Evolutionary conservation across 92 coral and sea anemone genomes (phyloP), one percentile per base, ranked within the genome.

Genomic region (Umimayanthus chanpuru): DNA sequence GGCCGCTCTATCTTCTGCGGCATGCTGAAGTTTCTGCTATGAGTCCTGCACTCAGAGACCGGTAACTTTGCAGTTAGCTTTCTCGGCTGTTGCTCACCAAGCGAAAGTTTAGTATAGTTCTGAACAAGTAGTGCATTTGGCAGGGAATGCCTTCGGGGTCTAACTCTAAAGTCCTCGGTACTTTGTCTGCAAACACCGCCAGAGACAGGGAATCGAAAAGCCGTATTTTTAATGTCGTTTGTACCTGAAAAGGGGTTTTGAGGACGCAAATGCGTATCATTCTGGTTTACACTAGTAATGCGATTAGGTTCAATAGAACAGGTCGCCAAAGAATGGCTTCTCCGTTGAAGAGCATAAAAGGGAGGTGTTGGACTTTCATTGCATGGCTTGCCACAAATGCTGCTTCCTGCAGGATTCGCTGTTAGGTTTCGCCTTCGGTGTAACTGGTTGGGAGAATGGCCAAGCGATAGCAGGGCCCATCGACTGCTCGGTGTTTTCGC

Each of bases 31-130:
- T 39, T 41, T 67, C 38, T 40, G 85, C 73, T 25, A 1, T 11
- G 61, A 80, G 72, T 6, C 20, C 50, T 81, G 12, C 6, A 29
- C 6, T 71, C 47, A 26, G 41, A 68, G 25, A 20, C 18, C n/a
- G 87, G 25, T 11, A 83, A 43, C 26, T 83, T 83, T 44, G 87
- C 87, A 9, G 78, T 68, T 25, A 83, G 87, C 11, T 43, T 83
- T 50, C 29, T 83, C 21, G 40, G 41, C 15, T 47, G n/a, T 23
- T 70, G 32, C 25, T 70, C 87, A 32, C 40, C 26, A 5, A 67
- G 6, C 39, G 87, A 83, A 83, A 70, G 87, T n/a, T 26, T 83
- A 11, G 78, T 28, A 44, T 70, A 47, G 28, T 44, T 83, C 18
- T 44, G 87, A 15, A 82, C 64, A 14, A 30, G 49, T 23, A 25